phyloP scores from a whole-genome alignment of 2,113 vertebrate genomes.

The Monopterus albus region DNA sequence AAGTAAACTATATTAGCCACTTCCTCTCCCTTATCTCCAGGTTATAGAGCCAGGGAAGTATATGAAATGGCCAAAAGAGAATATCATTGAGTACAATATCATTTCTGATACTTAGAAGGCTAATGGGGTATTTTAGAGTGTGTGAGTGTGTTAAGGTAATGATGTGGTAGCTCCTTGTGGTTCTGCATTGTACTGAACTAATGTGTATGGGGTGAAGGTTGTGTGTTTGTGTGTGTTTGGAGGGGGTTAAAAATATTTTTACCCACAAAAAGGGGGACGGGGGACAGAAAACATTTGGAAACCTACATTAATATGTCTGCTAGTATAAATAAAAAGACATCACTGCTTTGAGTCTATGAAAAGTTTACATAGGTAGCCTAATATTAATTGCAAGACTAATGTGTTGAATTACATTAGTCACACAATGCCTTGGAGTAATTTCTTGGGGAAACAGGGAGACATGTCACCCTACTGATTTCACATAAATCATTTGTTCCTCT shows the following conservation, averaged over 20 bases:
- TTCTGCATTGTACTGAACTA: no score
- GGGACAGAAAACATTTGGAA: no score
- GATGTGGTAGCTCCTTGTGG: background rate
- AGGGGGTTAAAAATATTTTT: no score
- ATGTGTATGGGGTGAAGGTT: no score
- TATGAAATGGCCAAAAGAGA: background rate
- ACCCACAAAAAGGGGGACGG: no score
- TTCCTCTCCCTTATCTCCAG: constrained; percentile 8
- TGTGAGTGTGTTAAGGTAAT: background rate
- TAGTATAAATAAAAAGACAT: background rate
- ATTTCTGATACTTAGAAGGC: background rate
- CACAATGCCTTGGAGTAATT: constrained; percentile 27
- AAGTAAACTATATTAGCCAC: constrained; percentile 19
- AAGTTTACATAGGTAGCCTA: background rate
- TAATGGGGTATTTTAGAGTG: background rate
- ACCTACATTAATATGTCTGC: background rate
- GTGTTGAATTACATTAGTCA: constrained; percentile 23
- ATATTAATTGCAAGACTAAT: constrained; percentile 32
- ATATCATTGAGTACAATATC: background rate
- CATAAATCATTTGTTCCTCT: constrained; percentile 36
- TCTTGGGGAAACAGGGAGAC: constrained; percentile 19
- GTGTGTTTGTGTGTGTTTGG: no score
- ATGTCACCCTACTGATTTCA: constrained; percentile 28
- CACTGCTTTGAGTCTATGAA: background rate
- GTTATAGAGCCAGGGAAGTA: background rate